A percentile compares a stretch with the other conserved stretches of the same genome.
These are phyloP conservation scores for Ectropis crepuscularia DNA, from an alignment of 2,888 invertebrate genomes.

Conservation along the genomic window DNA sequence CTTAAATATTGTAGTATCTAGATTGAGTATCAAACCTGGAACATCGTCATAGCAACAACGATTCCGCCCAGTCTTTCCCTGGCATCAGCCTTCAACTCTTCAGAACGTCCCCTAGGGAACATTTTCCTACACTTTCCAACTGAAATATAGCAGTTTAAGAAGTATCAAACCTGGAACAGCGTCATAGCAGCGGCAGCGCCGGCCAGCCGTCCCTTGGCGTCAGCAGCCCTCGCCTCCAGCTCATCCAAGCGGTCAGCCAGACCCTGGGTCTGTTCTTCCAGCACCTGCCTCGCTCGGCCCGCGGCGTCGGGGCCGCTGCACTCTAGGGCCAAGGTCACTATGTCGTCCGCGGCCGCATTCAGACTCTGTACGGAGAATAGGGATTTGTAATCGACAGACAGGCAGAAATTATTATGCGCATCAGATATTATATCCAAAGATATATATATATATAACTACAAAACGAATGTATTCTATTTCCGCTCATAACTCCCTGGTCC, in stretches of 20 bases:
- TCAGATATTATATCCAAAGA: too few relatives aligned
- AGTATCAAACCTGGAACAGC: conserved; percentile 88
- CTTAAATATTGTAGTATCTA: too few relatives aligned
- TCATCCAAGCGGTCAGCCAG: conserved; percentile 91
- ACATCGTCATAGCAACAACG: too few relatives aligned
- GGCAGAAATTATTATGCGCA: background rate
- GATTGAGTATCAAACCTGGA: too few relatives aligned
- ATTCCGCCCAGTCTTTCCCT: too few relatives aligned
- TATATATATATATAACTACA: too few relatives aligned
- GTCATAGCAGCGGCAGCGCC: conserved; percentile 94
- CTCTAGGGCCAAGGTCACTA: conserved; percentile 81
- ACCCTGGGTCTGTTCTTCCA: conserved; percentile 89
- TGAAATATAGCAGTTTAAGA: too few relatives aligned
- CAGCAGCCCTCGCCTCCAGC: conserved; percentile 90
- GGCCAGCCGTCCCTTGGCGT: conserved; percentile 91
- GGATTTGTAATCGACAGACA: background rate
- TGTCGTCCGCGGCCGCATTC: conserved; percentile 89
- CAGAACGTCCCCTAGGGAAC: too few relatives aligned
- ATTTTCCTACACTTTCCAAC: too few relatives aligned
- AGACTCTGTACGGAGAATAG: conserved; percentile 68
- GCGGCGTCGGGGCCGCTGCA: conserved; percentile 91
- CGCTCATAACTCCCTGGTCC: too few relatives aligned
- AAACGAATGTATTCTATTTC: too few relatives aligned
- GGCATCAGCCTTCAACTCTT: too few relatives aligned
- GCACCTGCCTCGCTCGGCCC: conserved; percentile 90